Evolutionary conservation across 2,797 vertebrate species (phyloP).

Genomic region (Iguana delicatissima): DNA sequence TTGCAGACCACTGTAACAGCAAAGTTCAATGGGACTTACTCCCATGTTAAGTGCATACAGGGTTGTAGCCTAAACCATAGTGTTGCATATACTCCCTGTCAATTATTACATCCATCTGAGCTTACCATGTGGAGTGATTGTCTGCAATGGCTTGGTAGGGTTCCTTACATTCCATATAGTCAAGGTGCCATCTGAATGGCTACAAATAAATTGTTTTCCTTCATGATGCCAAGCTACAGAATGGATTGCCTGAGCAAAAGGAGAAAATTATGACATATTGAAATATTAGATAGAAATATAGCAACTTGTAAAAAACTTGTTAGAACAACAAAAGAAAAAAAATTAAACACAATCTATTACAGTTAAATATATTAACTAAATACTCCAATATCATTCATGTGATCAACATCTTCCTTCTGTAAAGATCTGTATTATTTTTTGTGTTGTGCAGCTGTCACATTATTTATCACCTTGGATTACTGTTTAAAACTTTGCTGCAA

Average conservation of each 20-base stretch:
- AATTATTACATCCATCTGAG: neutral
- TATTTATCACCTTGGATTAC: neutral
- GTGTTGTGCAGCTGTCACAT: neutral
- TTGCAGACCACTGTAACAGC: neutral
- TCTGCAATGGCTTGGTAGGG: constrained; percentile 93
- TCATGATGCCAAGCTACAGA: constrained; percentile 99
- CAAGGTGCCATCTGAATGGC: constrained; percentile 98
- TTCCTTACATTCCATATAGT: constrained; percentile 98
- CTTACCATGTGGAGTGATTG: constrained; percentile 98
- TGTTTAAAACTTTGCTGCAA: neutral
- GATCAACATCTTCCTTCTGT: neutral
- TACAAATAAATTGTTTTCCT: constrained; percentile 99
- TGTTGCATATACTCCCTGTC: neutral
- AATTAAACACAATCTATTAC: neutral
- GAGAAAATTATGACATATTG: rapidly evolving
- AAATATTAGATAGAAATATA: neutral
- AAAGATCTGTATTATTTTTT: neutral
- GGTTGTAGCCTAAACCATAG: neutral
- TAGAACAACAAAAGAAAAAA: neutral
- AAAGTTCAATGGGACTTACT: neutral
- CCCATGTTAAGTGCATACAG: neutral
- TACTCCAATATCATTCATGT: neutral
- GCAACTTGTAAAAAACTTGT: neutral
- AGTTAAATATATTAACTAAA: neutral
- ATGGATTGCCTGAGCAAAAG: constrained; percentile 89